Evolutionary conservation across 2,888 invertebrate species (phyloP).

Genomic region (Drosophila dives): DNA sequence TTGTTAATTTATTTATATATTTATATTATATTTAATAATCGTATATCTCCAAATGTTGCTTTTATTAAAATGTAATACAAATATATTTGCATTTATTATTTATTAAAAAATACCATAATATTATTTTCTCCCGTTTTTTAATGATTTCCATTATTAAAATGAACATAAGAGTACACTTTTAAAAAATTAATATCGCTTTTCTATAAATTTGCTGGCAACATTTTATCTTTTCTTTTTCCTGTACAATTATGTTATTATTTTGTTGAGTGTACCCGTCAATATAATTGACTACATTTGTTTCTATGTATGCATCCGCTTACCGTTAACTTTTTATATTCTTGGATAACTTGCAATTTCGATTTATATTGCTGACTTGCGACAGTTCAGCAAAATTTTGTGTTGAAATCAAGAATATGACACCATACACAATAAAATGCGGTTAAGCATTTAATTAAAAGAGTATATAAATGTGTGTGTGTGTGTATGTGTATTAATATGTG

Average conservation of each 20-base stretch:
- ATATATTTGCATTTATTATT: neutral
- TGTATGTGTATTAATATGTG: neutral
- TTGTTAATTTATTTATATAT: neutral
- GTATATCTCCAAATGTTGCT: neutral
- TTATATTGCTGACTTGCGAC: conserved; percentile 44
- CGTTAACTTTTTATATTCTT: conserved; percentile 25
- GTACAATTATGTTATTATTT: neutral
- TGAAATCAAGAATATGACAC: conserved; percentile 47
- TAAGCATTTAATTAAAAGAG: conserved; percentile 9
- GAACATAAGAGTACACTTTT: no score
- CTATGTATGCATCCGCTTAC: conserved; percentile 35
- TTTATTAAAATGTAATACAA: neutral
- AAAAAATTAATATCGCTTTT: no score
- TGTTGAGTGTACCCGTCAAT: neutral
- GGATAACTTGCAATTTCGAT: conserved; percentile 25
- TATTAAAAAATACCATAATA: no score
- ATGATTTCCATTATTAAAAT: neutral
- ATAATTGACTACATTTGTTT: conserved; percentile 1
- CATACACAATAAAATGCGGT: conserved; percentile 24
- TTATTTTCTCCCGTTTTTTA: fast-evolving
- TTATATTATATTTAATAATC: neutral
- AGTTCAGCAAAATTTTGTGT: conserved; percentile 41
- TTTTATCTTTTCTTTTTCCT: neutral
- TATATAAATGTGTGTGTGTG: neutral
- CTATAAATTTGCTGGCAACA: neutral